Percentiles rank a stretch among this genome's conserved stretches.
Conservation (phyloP, 2,888 invertebrate genomes). For the Herminia tarsipennalis region DNA sequence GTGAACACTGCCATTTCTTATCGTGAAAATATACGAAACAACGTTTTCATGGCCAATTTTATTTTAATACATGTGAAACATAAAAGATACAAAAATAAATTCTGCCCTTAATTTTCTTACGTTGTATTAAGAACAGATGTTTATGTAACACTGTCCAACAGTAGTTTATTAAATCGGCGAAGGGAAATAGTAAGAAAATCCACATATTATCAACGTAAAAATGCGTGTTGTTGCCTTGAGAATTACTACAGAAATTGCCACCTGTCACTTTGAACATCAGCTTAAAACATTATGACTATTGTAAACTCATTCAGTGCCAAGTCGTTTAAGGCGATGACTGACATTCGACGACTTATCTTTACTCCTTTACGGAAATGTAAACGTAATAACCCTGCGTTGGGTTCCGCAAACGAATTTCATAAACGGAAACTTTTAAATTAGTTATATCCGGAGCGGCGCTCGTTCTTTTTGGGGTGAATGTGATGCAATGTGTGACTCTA, state of each 20-base stretch:
- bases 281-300: background rate
- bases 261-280: background rate
- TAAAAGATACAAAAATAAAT: too few relatives aligned
- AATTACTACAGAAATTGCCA: background rate
- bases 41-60: too few relatives aligned
- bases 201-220: too few relatives aligned
- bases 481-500: background rate
- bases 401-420: conserved; percentile 1
- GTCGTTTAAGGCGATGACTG: background rate
- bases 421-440: conserved; percentile 2
- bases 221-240: too few relatives aligned
- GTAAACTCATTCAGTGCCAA: background rate
- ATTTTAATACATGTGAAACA: too few relatives aligned
- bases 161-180: background rate
- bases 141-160: background rate
- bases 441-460: conserved; percentile 1
- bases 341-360: background rate
- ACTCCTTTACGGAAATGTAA: background rate
- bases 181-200: too few relatives aligned
- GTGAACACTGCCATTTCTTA: too few relatives aligned
- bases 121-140: too few relatives aligned
- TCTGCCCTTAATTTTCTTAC: too few relatives aligned
- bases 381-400: background rate
- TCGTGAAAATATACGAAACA: too few relatives aligned
- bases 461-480: background rate